phyloP scores from a whole-genome alignment of 2,113 vertebrate genomes.

The Hipposideros armiger region DNA sequence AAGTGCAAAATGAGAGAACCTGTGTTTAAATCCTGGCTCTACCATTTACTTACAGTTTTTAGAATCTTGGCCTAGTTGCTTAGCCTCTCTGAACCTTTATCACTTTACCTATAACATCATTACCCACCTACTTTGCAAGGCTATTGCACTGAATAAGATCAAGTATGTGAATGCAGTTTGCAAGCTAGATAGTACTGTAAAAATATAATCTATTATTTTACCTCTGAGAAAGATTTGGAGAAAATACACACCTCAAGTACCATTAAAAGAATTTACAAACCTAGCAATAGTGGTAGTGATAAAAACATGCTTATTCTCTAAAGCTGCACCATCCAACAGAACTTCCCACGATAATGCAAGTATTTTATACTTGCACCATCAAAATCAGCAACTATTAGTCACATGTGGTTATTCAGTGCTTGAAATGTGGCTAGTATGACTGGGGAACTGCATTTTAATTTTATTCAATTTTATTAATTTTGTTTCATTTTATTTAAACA shows the following conservation, averaged over 20 bases:
- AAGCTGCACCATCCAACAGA: not conserved
- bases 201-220: conserved; percentile 8
- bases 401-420: not conserved
- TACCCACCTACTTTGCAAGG: not conserved
- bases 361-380: not conserved
- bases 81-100: conserved; percentile 7
- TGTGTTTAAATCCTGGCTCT: conserved; percentile 3
- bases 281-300: not conserved
- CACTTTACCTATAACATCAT: not conserved
- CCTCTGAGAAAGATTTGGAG: conserved; percentile 36
- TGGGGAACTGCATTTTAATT: not conserved
- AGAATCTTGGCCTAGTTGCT: not conserved
- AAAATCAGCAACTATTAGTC: not conserved
- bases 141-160: not conserved
- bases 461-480: not conserved
- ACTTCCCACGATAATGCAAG: not conserved
- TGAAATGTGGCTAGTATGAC: not conserved
- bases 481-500: not conserved
- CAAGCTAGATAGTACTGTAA: not conserved
- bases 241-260: not conserved
- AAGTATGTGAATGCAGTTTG: not conserved
- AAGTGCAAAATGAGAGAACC: not conserved
- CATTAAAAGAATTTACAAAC: not conserved
- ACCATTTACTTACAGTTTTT: not conserved
- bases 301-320: not conserved